Conservation (phyloP, 2,888 invertebrate genomes). For the Rhingia rostrata region DNA sequence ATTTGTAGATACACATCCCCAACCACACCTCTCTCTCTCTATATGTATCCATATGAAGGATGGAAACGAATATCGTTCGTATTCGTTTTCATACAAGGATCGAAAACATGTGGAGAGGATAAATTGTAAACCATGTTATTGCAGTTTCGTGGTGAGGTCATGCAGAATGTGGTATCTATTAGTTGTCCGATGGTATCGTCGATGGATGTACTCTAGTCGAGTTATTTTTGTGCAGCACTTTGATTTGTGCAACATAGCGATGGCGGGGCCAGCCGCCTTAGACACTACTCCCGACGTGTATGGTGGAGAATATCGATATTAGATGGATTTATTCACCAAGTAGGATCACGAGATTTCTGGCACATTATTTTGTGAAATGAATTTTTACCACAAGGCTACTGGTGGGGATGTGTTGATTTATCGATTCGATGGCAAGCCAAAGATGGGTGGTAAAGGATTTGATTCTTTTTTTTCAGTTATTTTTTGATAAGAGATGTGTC, state of each 20-base stretch:
- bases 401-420: no score
- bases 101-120: constrained; percentile 56
- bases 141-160: constrained; percentile 68
- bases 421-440: no score
- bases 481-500: no score
- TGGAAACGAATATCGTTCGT: constrained; percentile 2
- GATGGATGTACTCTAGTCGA: constrained; percentile 10
- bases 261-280: background rate
- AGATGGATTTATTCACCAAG: constrained; percentile 56
- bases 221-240: constrained; percentile 32
- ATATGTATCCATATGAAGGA: background rate
- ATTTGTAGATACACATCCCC: constrained; percentile 49
- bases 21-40: background rate
- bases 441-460: no score
- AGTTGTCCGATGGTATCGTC: constrained; percentile 25
- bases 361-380: constrained; percentile 52
- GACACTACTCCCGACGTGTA: background rate
- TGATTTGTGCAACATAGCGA: constrained; percentile 35
- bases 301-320: constrained; percentile 37
- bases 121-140: constrained; percentile 68
- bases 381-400: background rate
- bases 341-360: constrained; percentile 56
- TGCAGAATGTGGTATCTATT: constrained; percentile 63
- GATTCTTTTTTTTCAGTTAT: no score
- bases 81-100: constrained; percentile 8